Percentiles rank a stretch among this genome's conserved stretches.
phyloP scores from a whole-genome alignment of 2,797 vertebrate species.

The Poeciliopsis paucimaculata region DNA sequence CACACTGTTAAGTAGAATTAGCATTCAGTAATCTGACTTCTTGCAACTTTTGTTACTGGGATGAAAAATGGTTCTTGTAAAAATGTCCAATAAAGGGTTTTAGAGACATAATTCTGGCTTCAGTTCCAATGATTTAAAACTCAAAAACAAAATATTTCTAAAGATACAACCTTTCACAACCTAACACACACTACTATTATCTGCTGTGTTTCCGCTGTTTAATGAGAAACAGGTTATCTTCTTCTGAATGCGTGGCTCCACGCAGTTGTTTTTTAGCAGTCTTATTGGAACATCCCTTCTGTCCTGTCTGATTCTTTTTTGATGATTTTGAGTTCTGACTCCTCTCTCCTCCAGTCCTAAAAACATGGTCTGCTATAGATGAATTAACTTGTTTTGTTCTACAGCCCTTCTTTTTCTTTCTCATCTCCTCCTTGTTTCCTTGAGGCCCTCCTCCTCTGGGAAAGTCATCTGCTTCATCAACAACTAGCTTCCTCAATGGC shows the following conservation, averaged over 20 bases:
- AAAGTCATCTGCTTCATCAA: constrained; percentile 67
- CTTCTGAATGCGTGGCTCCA: constrained; percentile 46
- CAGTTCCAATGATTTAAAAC: constrained; percentile 4
- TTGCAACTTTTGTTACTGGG: constrained; percentile 5
- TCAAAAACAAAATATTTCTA: constrained; percentile 8
- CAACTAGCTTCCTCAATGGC: constrained; percentile 1
- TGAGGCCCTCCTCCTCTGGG: constrained; percentile 62
- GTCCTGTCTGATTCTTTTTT: constrained; percentile 19
- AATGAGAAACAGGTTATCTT: constrained; percentile 82
- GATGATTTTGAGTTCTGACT: constrained; percentile 4
- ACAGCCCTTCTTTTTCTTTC: constrained; percentile 21
- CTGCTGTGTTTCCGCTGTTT: constrained; percentile 74
- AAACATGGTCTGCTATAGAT: background rate
- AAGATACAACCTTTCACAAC: background rate
- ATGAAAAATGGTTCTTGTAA: background rate
- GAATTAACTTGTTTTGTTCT: constrained; percentile 1
- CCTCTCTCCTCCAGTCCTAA: constrained; percentile 1
- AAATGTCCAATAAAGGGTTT: background rate
- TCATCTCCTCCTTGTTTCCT: constrained; percentile 28
- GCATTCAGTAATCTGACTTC: background rate
- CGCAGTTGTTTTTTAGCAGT: constrained; percentile 30
- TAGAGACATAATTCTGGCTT: constrained; percentile 1
- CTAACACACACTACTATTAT: constrained; percentile 24
- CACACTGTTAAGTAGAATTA: background rate
- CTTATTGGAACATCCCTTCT: constrained; percentile 10